Evolutionary conservation across 1,140 invertebrate species (phyloP).

Genomic region (Papilio machaon): DNA sequence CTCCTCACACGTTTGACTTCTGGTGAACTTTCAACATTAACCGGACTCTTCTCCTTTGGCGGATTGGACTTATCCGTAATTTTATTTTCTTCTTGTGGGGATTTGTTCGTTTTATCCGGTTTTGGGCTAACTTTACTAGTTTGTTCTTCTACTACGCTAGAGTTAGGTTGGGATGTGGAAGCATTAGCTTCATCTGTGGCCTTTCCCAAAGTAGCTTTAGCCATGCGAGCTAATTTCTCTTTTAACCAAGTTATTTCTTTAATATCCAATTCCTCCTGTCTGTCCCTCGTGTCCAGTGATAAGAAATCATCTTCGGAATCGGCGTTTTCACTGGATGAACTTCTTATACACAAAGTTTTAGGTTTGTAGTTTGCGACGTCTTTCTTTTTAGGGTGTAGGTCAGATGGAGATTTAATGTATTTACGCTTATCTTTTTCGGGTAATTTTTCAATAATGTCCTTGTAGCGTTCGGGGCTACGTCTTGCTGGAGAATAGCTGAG

Average conservation of each 20-base stretch:
- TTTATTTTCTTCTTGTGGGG: slow-evolving; percentile 47
- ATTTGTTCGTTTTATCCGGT: slow-evolving; percentile 47
- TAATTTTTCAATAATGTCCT: slow-evolving; percentile 82
- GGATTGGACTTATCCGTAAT: slow-evolving; percentile 51
- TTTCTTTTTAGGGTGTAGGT: slow-evolving; percentile 66
- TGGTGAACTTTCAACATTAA: slow-evolving; percentile 62
- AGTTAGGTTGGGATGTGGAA: slow-evolving; percentile 57
- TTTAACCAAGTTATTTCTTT: slow-evolving; percentile 84
- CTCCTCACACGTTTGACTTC: slow-evolving; percentile 52
- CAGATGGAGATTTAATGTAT: slow-evolving; percentile 76
- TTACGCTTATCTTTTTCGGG: slow-evolving; percentile 81
- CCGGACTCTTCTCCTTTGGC: slow-evolving; percentile 55
- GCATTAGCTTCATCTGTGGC: slow-evolving; percentile 56
- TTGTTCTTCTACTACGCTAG: slow-evolving; percentile 37
- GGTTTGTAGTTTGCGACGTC: slow-evolving; percentile 64
- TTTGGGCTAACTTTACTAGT: slow-evolving; percentile 39
- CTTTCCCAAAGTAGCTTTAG: slow-evolving; percentile 71
- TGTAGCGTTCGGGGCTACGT: slow-evolving; percentile 85
- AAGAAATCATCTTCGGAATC: slow-evolving; percentile 78
- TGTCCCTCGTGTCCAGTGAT: slow-evolving; percentile 68
- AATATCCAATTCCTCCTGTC: slow-evolving; percentile 80
- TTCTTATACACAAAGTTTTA: slow-evolving; percentile 84
- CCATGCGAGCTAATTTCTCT: slow-evolving; percentile 68
- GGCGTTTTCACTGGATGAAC: slow-evolving; percentile 84
- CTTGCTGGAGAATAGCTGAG: slow-evolving; percentile 86